Conservation (phyloP, 2,113 vertebrate genomes). For the Limnothrissa miodon region DNA sequence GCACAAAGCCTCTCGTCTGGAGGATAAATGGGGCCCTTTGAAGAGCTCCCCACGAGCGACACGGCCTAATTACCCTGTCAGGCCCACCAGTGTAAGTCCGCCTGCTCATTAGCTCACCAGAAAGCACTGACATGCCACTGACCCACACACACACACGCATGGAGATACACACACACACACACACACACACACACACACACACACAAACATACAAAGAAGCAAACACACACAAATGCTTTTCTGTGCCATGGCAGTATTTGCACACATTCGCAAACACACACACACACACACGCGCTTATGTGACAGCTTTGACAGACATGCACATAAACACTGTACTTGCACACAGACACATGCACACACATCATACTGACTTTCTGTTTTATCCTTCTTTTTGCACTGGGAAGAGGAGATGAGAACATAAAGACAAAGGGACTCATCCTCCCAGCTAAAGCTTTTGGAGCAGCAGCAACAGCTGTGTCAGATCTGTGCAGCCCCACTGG, state of each 20-base stretch:
- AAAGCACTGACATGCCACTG: neutral
- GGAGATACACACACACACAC: neutral
- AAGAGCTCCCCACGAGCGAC: slow-evolving; percentile 68
- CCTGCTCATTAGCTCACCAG: slow-evolving; percentile 61
- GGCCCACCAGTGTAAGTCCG: slow-evolving; percentile 63
- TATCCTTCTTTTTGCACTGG: neutral
- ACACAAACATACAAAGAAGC: neutral
- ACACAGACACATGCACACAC: neutral
- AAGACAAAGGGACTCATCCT: neutral
- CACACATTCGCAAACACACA: neutral
- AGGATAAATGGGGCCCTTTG: slow-evolving; percentile 67
- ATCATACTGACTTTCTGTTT: neutral
- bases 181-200: slow-evolving; percentile 2
- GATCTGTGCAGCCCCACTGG: neutral
- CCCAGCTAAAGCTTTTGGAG: no score
- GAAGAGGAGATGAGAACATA: neutral
- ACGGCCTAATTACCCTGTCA: slow-evolving; percentile 70
- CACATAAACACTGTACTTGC: neutral
- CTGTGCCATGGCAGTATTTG: no score
- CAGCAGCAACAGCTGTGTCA: neutral
- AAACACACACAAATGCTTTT: neutral
- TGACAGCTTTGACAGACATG: neutral
- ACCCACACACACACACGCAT: neutral
- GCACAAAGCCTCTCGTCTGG: slow-evolving; percentile 42
- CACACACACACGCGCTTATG: neutral